Evolutionary conservation across 1,140 invertebrate genomes (phyloP).

Genomic region (Neodiprion virginianus): DNA sequence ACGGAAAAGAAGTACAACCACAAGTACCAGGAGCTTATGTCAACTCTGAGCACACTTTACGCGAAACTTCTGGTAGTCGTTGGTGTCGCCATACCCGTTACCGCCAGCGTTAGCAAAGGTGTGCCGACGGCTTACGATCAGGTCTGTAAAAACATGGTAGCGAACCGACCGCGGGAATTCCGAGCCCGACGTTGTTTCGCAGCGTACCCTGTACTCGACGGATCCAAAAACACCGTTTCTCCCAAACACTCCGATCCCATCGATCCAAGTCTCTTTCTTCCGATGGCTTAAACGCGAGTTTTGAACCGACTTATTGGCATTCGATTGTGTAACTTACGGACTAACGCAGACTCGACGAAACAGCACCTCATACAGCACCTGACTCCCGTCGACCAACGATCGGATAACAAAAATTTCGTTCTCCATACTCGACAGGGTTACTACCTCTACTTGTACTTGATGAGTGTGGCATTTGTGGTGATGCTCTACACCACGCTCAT

Average conservation of each 20-base stretch:
- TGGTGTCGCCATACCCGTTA: slow-evolving; percentile 75
- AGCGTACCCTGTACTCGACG: not conserved
- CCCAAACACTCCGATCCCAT: not conserved
- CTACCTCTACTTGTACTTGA: slow-evolving; percentile 82
- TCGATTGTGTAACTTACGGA: too few species aligned
- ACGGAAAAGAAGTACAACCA: not conserved
- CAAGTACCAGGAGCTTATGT: slow-evolving; percentile 46
- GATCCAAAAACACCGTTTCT: not conserved
- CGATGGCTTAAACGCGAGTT: too few species aligned
- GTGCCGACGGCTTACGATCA: slow-evolving; percentile 71
- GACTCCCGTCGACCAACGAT: too few species aligned
- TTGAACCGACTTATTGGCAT: too few species aligned
- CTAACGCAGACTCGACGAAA: too few species aligned
- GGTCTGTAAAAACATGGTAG: slow-evolving; percentile 50
- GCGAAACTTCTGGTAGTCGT: slow-evolving; percentile 81
- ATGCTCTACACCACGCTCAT: slow-evolving; percentile 80
- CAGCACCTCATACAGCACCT: too few species aligned
- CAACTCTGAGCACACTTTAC: slow-evolving; percentile 76
- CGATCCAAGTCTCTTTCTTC: too few species aligned
- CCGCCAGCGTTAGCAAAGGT: slow-evolving; percentile 72
- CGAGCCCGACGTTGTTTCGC: not conserved
- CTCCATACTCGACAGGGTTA: slow-evolving; percentile 70
- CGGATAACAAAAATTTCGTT: too few species aligned
- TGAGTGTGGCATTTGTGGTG: slow-evolving; percentile 80
- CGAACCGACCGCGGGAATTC: not conserved